These are phyloP conservation scores for Semnopithecus entellus DNA, from an alignment of 2,113 vertebrate genomes.

Conservation along the genomic window DNA sequence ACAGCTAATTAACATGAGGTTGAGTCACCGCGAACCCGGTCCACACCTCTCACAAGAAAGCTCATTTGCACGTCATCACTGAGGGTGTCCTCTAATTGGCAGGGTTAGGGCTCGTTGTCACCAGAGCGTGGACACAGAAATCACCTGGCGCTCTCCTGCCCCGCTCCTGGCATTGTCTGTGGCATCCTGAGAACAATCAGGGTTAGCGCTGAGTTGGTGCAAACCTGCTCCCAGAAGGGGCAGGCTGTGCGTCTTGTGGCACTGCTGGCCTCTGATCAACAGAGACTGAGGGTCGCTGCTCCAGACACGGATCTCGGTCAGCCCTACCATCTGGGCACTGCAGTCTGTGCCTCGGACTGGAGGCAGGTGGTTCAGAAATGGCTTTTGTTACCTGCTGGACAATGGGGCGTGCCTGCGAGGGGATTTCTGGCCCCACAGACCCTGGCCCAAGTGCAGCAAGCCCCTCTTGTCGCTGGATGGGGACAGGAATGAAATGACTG, in stretches of 20 bases:
- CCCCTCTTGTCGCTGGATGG: neutral
- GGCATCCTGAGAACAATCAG: neutral
- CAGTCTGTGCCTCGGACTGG: no score
- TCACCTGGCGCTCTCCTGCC: neutral
- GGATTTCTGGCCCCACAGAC: neutral
- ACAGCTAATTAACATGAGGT: neutral
- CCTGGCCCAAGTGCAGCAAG: neutral
- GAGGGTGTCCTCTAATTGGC: neutral
- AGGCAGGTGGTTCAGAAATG: neutral
- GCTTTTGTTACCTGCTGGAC: neutral
- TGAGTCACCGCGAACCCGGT: neutral
- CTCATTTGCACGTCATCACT: fast-evolving
- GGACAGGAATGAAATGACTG: neutral
- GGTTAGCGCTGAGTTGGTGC: neutral
- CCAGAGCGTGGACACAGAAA: fast-evolving
- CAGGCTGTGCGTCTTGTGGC: neutral
- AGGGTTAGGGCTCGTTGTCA: fast-evolving
- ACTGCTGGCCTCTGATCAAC: neutral
- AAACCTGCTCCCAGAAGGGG: neutral
- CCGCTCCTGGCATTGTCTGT: neutral
- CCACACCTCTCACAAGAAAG: neutral
- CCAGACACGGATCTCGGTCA: neutral
- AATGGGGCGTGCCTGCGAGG: fast-evolving
- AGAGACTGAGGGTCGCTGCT: neutral
- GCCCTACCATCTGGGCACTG: neutral